Evolutionary conservation across 2,797 vertebrate genomes (phyloP), one percentile per base, ranked within the genome.

Genomic region (Enteromius mattozi): DNA sequence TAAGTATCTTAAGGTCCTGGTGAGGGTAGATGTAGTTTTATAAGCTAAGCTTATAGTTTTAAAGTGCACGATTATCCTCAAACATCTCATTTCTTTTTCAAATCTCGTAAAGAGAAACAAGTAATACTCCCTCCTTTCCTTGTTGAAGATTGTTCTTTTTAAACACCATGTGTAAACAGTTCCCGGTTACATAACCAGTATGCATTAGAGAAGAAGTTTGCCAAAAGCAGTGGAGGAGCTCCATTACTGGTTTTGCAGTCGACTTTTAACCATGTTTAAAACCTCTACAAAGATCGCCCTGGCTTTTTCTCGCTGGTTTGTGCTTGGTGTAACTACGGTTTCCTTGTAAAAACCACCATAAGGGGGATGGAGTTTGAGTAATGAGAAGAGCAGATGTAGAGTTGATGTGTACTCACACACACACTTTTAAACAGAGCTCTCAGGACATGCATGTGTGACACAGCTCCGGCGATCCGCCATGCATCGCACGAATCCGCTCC

Each of bases 91-190:
- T 84, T 61, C 80, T 42, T 80, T 86, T 83, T 81, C 66, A 80
- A 59, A 77, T 80, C 66, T 86, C 69, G 45, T 82, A 83, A 81
- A 83, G 49, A 68, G 47, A 49, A 80, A 68, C 24, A 51, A 65
- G 61, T 71, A 56, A 42, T 63, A 70, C 45, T 76, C 37, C 13
- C 81, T 72, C 56, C 45, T 24, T 30, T 33, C 81, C 49, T 79
- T 51, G 51, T 65, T 54, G 54, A 65, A 81, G 80, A 85, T 88
- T 87, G 56, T 91, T 91, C 85, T 91, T 90, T 54, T 92, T 88
- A 91, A 92, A 87, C 90, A 87, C 77, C 83, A 88, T 89, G 91
- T 93, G 92, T 95, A 95, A 95, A 95, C 93, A 94, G 88, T 92
- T 90, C 89, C 40, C 88, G 84, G 92, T 96, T 95, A 93, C 93